Conservation (phyloP, 2,113 vertebrate species). For the Hippocampus mohnikei region DNA sequence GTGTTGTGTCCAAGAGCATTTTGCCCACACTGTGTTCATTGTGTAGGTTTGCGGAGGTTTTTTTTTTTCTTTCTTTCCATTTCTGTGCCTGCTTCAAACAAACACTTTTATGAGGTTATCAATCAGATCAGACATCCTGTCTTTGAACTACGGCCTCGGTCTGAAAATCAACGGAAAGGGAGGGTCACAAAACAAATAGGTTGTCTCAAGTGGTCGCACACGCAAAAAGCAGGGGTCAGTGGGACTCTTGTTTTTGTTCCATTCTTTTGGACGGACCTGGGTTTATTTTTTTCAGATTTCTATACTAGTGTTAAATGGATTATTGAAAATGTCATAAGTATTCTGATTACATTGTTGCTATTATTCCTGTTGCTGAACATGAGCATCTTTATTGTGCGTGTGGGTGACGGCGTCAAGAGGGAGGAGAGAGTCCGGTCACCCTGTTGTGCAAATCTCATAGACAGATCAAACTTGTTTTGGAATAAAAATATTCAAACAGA, state of each 20-base stretch:
- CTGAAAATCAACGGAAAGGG: slow-evolving; percentile 21
- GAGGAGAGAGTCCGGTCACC: slow-evolving; percentile 20
- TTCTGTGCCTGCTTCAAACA: background rate
- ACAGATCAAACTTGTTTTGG: slow-evolving; percentile 65
- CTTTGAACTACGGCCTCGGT: slow-evolving; percentile 8
- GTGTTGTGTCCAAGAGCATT: background rate
- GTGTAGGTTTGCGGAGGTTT: background rate
- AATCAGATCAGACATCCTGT: background rate
- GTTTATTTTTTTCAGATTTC: slow-evolving; percentile 69
- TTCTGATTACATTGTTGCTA: slow-evolving; percentile 70
- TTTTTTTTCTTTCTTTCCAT: background rate
- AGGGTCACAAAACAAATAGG: slow-evolving; percentile 51
- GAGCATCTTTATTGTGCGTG: slow-evolving; percentile 53
- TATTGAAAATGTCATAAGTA: slow-evolving; percentile 67
- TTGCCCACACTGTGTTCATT: background rate
- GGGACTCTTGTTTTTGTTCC: slow-evolving; percentile 50
- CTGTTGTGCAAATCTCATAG: slow-evolving; percentile 68
- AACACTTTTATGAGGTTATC: background rate
- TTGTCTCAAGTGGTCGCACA: slow-evolving; percentile 34
- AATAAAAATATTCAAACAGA: slow-evolving; percentile 67
- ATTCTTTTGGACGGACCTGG: slow-evolving; percentile 46
- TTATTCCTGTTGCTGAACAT: slow-evolving; percentile 64
- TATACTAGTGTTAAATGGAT: slow-evolving; percentile 74
- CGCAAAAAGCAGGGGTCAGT: slow-evolving; percentile 18
- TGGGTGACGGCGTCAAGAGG: slow-evolving; percentile 22